Base-by-base conservation (phyloP, 2,797 vertebrate genomes). In the Microchirus variegatus region DNA sequence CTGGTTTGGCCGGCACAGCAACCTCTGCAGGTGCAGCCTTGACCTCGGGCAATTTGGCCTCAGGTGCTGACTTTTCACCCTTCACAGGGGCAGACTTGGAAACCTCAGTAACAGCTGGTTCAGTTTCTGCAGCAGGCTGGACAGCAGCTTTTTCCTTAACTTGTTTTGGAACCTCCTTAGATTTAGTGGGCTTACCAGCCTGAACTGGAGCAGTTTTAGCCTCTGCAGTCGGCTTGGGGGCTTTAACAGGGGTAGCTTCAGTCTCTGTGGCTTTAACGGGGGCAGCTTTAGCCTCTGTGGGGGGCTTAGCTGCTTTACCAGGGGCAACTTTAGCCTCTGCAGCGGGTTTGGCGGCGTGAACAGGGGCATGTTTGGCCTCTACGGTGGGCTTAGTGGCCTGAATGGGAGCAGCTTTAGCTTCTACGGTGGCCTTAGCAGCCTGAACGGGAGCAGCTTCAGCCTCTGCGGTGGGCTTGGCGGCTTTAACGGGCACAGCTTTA, bases 1-100 rank as follows among this genome's bases (percentile, higher is more conserved):
- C 40, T 35, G 59, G 53, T 68, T 80, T 77, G 15, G 42, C 40
- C 45, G 58, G 52, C n/a, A 53, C 59, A 2, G 46, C 38, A 42
- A 36, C 63, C n/a, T 71, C 59, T 42, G 59, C 43, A 17, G 70
- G 53, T 13, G 36, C 35, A 2, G 18, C 38, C 11, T 77, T 68
- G 5, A 45, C 63, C 11, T 80, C 66, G 18, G 12, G 43, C 3
- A 36, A n/a, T 37, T 60, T 63, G 1, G 63, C 37, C 14, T 63
- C 43, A 17, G 70, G 53, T 12, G 2, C 61, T 18, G 57, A 12
- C n/a, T 74, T 41, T 1, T 43, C 15, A 31, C 31, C 31, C 31
- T 31, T 31, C 31, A 31, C 2, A 31, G 31, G 31, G 43, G 45
- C 26, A 9, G 44, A 58, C 35, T 70, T 79, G 2, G 42, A 9